Evolutionary conservation across 2,888 invertebrate genomes (phyloP).

Genomic region (Tenthredo amoena): DNA sequence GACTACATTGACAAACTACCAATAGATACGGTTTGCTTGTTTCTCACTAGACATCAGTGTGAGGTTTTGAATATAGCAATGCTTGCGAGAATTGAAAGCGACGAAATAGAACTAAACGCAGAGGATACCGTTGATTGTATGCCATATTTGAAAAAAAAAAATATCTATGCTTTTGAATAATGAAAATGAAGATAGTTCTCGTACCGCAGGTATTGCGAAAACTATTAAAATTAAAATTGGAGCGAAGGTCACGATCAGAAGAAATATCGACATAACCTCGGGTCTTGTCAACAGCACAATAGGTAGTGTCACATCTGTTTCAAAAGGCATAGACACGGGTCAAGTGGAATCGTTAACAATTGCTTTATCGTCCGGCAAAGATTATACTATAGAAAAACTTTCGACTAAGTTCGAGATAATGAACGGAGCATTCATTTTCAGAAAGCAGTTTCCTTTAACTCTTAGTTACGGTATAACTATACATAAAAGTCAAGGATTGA

Average conservation of each 20-base stretch:
- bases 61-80: constrained; percentile 63
- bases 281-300: constrained; percentile 61
- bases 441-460: constrained; percentile 62
- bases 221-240: too few relatives aligned
- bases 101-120: constrained; percentile 58
- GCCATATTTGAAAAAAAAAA: constrained; percentile 42
- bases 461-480: constrained; percentile 64
- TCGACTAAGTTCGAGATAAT: constrained; percentile 63
- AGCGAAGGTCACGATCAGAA: too few relatives aligned
- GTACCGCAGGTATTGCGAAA: too few relatives aligned
- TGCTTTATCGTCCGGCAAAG: constrained; percentile 53
- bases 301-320: constrained; percentile 58
- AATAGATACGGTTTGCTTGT: constrained; percentile 30
- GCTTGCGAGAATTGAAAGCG: constrained; percentile 57
- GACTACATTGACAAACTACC: too few relatives aligned
- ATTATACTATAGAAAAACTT: constrained; percentile 56
- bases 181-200: too few relatives aligned
- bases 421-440: constrained; percentile 57
- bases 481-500: constrained; percentile 56
- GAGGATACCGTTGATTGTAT: constrained; percentile 54
- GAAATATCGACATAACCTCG: too few relatives aligned
- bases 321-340: constrained; percentile 48
- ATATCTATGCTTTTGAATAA: too few relatives aligned
- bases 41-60: constrained; percentile 64
- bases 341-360: constrained; percentile 59